Base-by-base conservation (phyloP, 2,113 vertebrate genomes). In the Gadus chalcogrammus region DNA sequence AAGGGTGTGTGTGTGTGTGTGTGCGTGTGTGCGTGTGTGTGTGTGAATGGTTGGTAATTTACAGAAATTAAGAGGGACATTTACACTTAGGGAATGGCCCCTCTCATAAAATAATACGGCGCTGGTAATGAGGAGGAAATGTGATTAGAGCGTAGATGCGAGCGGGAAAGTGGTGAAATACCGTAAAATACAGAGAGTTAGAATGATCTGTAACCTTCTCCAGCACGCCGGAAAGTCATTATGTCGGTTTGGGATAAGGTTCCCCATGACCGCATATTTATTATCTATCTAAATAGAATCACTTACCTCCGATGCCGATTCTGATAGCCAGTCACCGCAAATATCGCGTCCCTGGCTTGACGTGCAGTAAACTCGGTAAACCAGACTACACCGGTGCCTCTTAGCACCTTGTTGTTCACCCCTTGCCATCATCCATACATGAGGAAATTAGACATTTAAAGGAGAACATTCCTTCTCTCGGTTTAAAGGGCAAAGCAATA, bases 271-370 rank as follows among this genome's bases (percentile, higher is more conserved):
- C 81, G 82, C 84, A 88, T 90, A 89, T 90, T 90, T 90, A 88
- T 92, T 90, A 92, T 90, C 84, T 85, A 90, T 89, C 88, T 88
- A 90, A 92, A 91, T 90, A 84, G 87, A 90, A 91, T 92, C 87
- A 90, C 89, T 88, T 91, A 88, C 87, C 84, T 87, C 87, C 80
- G 86, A 91, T 91, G 83, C 85, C 78, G 80, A 15, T 77, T 88
- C 71, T 88, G 90, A 90, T 90, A 91, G 88, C 79, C 81, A 85
- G 79, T 83, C 80, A 81, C 86, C 76, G 81, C 84, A 85, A 87
- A 84, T 85, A 87, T 80, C 83, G 83, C 69, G 77, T 84, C 75
- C 82, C 74, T 66, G 70, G 5, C 63, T 71, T 84, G 78, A 83
- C 75, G 80, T 3, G 24, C 24, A 24, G 24, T 24, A 24, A 24